These are phyloP conservation scores for Phaethornis superciliosus DNA, from an alignment of 2,113 vertebrate genomes.

Conservation along the genomic window DNA sequence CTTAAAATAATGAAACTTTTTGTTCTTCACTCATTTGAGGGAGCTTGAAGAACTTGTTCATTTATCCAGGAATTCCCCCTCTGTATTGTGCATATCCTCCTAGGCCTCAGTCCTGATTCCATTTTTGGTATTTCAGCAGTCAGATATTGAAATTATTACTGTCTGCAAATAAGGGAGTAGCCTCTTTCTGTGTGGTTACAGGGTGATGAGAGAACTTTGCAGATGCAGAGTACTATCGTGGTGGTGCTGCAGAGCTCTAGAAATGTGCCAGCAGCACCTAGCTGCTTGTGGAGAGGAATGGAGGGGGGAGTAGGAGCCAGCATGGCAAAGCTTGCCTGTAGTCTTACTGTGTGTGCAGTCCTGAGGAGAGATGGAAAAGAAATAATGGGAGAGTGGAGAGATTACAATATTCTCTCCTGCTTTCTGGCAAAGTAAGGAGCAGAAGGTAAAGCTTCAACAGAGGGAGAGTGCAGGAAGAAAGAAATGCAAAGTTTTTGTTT, in stretches of 20 bases:
- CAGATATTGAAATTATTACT: neutral
- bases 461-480: neutral
- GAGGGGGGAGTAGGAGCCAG: neutral
- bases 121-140: neutral
- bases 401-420: neutral
- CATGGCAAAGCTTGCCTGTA: neutral
- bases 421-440: neutral
- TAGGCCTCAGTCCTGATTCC: neutral
- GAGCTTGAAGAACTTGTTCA: neutral
- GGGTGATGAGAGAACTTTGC: neutral
- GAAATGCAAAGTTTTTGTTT: neutral
- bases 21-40: neutral
- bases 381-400: rapidly evolving
- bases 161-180: neutral
- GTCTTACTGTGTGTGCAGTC: neutral
- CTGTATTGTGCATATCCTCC: neutral
- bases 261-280: neutral
- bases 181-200: neutral
- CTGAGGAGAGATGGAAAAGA: neutral
- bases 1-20: neutral
- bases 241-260: neutral
- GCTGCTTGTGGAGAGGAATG: neutral
- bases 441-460: neutral
- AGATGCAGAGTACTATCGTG: neutral
- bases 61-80: neutral